Conservation (phyloP, 2,797 vertebrate species). For the Chaunax sp. region DNA sequence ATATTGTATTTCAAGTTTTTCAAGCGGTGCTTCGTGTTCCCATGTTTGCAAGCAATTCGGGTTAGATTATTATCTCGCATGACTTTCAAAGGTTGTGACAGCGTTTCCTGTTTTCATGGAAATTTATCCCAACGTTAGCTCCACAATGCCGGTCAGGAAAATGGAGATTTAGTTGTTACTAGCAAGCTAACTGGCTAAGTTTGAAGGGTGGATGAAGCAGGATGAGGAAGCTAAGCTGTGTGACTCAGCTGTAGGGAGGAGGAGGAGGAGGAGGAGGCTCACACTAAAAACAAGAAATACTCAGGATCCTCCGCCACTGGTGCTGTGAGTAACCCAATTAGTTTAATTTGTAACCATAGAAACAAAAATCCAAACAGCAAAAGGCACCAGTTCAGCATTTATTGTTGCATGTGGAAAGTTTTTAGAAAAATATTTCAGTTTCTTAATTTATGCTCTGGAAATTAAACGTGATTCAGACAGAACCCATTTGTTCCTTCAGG, state of each 20-base stretch:
- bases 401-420: too few relatives aligned
- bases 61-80: slow-evolving; percentile 12
- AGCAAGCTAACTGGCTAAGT: slow-evolving; percentile 3
- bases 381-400: too few relatives aligned
- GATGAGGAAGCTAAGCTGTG: slow-evolving; percentile 71
- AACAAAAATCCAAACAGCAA: too few relatives aligned
- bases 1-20: not conserved
- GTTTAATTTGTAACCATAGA: too few relatives aligned
- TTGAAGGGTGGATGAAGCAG: slow-evolving; percentile 23
- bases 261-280: slow-evolving; percentile 21
- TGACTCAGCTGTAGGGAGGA: slow-evolving; percentile 69
- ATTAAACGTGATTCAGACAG: too few relatives aligned
- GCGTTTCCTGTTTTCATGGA: slow-evolving; percentile 77
- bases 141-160: not conserved
- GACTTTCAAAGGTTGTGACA: slow-evolving; percentile 5
- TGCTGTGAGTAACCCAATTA: too few relatives aligned
- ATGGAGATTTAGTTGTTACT: not conserved
- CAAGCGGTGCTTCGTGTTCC: not conserved
- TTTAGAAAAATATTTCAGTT: too few relatives aligned
- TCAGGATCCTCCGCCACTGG: too few relatives aligned
- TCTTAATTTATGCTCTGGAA: too few relatives aligned
- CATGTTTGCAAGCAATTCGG: too few relatives aligned
- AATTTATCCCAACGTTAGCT: slow-evolving; percentile 14
- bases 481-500: too few relatives aligned
- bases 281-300: not conserved